Evolutionary conservation across 2,888 invertebrate species (phyloP), one percentile per base, ranked within the genome.

Genomic region (Nephrotoma guestfalica): DNA sequence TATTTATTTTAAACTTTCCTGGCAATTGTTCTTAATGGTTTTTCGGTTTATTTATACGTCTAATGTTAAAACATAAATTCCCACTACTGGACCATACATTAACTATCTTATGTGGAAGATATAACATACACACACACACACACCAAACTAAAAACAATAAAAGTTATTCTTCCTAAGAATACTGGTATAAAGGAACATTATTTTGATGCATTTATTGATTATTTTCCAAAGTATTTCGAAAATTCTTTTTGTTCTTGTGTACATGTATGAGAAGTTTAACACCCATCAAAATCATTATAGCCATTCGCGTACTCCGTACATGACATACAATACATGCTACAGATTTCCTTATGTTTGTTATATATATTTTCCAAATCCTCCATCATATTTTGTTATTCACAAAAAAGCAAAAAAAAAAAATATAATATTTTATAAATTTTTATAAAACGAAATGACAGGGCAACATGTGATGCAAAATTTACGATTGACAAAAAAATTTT

Each of bases 391-490:
- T 71, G 71, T 71, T 71, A 71, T 71, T 71, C 71, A 71, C 71
- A 71, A 71, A 71, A 71, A 71, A 57, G 5, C n/a, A 51, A 51
- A 51, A 51, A 51, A 51, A 51, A n/a, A 43, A 43, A 4, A 43
- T 43, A 43, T 43, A 43, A 43, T 9, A 43, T 43, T 30, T 71
- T 71, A 71, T 71, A 71, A 83, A 41, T 84, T 84, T 84, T 84
- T 41, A 84, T 41, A 84, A 84, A 84, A 84, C 42, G 84, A 84
- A 84, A 84, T 84, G 84, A 84, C 84, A 84, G 84, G 84, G 84
- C 84, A 84, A 84, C 84, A 84, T 84, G 84, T 84, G 84, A 84
- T 84, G 84, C 84, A 84, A 84, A 84, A 84, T 84, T 84, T 84
- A 84, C 84, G 84, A 84, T 84, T 84, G 84, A 84, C 84, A 84